phyloP scores from a whole-genome alignment of 2,797 vertebrate species.

The Pantherophis alleghaniensis region DNA sequence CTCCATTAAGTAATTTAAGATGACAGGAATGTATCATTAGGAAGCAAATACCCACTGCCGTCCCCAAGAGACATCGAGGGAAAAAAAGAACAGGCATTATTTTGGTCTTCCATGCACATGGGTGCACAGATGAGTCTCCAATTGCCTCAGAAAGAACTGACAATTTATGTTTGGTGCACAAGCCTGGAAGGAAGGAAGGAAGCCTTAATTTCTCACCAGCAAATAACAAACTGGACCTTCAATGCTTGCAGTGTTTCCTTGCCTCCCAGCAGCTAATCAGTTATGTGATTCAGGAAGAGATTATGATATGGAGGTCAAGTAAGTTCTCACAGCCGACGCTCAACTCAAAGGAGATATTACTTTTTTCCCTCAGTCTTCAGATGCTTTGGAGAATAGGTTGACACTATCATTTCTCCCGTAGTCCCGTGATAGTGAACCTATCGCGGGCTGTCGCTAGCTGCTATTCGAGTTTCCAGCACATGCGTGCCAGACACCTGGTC shows the following conservation, averaged over 20 bases:
- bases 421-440: no score
- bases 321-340: not conserved
- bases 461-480: no score
- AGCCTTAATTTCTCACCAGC: slow-evolving; percentile 27
- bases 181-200: slow-evolving; percentile 14
- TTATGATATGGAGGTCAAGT: not conserved
- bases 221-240: not conserved
- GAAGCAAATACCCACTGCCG: slow-evolving; percentile 46
- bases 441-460: no score
- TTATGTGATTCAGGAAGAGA: not conserved
- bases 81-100: slow-evolving; percentile 53
- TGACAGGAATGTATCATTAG: slow-evolving; percentile 50
- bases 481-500: no score
- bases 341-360: not conserved
- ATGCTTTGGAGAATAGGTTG: not conserved
- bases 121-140: slow-evolving; percentile 35
- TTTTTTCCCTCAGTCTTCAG: not conserved
- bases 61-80: slow-evolving; percentile 42
- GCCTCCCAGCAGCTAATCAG: not conserved
- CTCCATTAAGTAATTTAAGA: slow-evolving; percentile 61
- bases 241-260: not conserved
- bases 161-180: not conserved
- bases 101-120: slow-evolving; percentile 27
- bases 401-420: not conserved
- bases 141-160: slow-evolving; percentile 44